Evolutionary conservation across 2,797 vertebrate genomes (phyloP).

Genomic region (Anabas testudineus): DNA sequence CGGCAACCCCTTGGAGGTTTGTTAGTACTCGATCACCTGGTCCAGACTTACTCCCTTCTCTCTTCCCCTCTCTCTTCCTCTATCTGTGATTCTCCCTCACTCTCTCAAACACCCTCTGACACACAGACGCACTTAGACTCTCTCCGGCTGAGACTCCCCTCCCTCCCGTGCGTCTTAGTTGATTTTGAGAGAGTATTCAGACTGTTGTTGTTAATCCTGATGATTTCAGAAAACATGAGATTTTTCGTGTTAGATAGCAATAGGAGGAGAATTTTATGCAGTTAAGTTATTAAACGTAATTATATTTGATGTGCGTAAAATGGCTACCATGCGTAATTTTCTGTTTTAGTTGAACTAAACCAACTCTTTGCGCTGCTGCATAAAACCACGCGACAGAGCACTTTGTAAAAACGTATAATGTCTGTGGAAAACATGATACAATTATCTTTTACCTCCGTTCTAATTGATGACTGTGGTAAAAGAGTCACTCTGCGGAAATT

Average conservation of each 20-base stretch:
- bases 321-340: slow-evolving; percentile 45
- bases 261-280: neutral
- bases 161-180: slow-evolving; percentile 79
- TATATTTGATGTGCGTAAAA: slow-evolving; percentile 61
- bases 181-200: slow-evolving; percentile 78
- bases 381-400: slow-evolving; percentile 12
- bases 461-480: neutral
- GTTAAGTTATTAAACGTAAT: slow-evolving; percentile 23
- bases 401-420: slow-evolving; percentile 22
- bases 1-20: slow-evolving; percentile 87
- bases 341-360: neutral
- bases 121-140: slow-evolving; percentile 71
- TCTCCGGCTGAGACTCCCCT: slow-evolving; percentile 72
- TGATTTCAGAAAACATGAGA: slow-evolving; percentile 56
- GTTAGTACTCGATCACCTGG: slow-evolving; percentile 84
- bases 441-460: neutral
- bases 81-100: slow-evolving; percentile 72
- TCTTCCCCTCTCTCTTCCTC: slow-evolving; percentile 66
- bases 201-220: slow-evolving; percentile 75
- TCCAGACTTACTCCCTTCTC: slow-evolving; percentile 78
- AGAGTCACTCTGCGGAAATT: slow-evolving; percentile 20
- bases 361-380: slow-evolving; percentile 10
- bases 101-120: slow-evolving; percentile 78
- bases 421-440: neutral
- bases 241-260: slow-evolving; percentile 24